phyloP scores from a whole-genome alignment of 2,113 vertebrate species.

The Amblyornis subalaris region DNA sequence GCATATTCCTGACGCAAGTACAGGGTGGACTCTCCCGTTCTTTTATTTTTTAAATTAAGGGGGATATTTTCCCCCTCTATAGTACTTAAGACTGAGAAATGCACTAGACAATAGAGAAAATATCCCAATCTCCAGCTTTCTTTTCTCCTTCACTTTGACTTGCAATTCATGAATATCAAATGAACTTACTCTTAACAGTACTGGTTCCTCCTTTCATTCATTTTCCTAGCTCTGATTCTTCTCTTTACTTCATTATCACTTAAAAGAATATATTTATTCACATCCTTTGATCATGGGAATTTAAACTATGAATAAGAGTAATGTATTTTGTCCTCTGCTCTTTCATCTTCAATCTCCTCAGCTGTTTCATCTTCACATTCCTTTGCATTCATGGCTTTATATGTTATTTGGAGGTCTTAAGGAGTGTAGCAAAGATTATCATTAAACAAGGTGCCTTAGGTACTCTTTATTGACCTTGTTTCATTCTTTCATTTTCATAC shows the following conservation, averaged over 20 bases:
- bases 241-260: not conserved
- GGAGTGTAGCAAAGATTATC: conserved; percentile 70
- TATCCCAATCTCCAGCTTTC: not conserved
- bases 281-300: not conserved
- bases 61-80: not conserved
- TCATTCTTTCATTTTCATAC: conserved; percentile 46
- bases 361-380: conserved; percentile 51
- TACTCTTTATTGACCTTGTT: conserved; percentile 74
- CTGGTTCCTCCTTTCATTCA: not conserved
- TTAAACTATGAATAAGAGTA: conserved; percentile 11
- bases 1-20: not conserved
- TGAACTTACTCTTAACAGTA: not conserved
- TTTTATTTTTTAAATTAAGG: not conserved
- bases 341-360: conserved; percentile 23
- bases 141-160: not conserved
- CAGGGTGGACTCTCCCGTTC: not conserved
- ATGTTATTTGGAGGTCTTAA: conserved; percentile 59
- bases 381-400: conserved; percentile 40
- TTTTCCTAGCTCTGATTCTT: not conserved
- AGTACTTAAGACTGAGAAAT: conserved; percentile 10
- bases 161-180: not conserved
- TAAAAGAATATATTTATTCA: not conserved
- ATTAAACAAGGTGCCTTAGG: conserved; percentile 76
- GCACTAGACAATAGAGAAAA: conserved; percentile 19
- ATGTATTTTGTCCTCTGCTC: not conserved